Percentiles rank a stretch among this genome's conserved stretches.
These are phyloP conservation scores for Nyctalus aviator DNA, from an alignment of 2,797 vertebrate species.

Conservation along the genomic window DNA sequence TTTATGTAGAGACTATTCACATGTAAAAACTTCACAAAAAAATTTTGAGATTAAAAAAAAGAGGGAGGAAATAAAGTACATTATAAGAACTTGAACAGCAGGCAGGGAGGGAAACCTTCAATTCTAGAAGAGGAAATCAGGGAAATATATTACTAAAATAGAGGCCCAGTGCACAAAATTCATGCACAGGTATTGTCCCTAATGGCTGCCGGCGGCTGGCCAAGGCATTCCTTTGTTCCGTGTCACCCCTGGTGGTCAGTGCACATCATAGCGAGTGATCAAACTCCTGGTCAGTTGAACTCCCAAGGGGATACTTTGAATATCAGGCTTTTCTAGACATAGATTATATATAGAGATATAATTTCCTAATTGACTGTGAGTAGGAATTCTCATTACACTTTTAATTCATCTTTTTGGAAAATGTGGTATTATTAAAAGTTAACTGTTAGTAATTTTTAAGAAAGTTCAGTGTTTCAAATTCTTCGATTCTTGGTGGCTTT, in stretches of 20 bases:
- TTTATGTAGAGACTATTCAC: neutral
- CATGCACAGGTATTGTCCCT: too few relatives aligned
- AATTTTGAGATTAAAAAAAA: constrained; percentile 33
- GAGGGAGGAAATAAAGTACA: neutral
- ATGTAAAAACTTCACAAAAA: neutral
- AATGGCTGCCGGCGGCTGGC: too few relatives aligned
- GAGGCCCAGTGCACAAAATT: too few relatives aligned
- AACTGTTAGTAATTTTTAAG: constrained; percentile 25
- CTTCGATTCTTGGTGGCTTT: constrained; percentile 5
- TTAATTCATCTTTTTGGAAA: constrained; percentile 18
- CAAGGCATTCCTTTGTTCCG: too few relatives aligned
- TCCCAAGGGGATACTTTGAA: too few relatives aligned
- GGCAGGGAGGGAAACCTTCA: neutral
- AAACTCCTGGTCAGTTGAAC: too few relatives aligned
- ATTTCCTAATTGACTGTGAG: constrained; percentile 4
- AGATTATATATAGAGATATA: neutral
- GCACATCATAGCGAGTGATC: too few relatives aligned
- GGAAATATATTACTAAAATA: neutral
- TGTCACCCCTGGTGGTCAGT: too few relatives aligned
- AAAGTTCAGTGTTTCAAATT: neutral
- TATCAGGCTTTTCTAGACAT: too few relatives aligned
- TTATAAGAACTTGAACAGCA: neutral
- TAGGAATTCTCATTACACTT: neutral
- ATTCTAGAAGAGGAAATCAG: neutral
- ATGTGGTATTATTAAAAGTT: constrained; percentile 17